These are phyloP conservation scores for Hoplodrina blanda DNA, from an alignment of 2,888 invertebrate genomes.

Conservation along the genomic window DNA sequence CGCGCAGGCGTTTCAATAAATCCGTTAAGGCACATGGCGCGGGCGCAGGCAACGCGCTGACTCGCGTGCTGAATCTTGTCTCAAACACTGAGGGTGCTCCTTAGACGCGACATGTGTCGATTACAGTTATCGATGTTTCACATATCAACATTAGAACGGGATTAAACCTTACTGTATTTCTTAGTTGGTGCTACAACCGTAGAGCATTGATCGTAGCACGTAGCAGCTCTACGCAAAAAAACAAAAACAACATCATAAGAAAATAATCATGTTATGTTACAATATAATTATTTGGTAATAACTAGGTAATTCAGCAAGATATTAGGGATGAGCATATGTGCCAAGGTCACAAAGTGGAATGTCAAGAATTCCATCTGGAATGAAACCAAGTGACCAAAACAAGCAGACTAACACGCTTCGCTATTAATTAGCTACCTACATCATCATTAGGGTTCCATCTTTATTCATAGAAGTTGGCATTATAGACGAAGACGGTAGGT, in stretches of 20 bases:
- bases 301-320: not conserved
- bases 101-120: slow-evolving; percentile 62
- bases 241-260: not conserved
- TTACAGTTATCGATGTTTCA: slow-evolving; percentile 65
- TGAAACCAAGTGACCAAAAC: slow-evolving; percentile 12
- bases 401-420: not conserved
- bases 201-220: slow-evolving; percentile 1
- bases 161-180: not conserved
- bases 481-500: not conserved
- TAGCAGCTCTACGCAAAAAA: slow-evolving; percentile 9
- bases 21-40: slow-evolving; percentile 89
- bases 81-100: slow-evolving; percentile 79
- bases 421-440: slow-evolving; percentile 30
- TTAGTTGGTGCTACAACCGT: slow-evolving; percentile 1
- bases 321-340: not conserved
- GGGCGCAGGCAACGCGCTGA: slow-evolving; percentile 67
- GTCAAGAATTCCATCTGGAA: slow-evolving; percentile 25
- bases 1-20: slow-evolving; percentile 85
- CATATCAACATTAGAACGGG: slow-evolving; percentile 3
- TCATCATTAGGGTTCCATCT: slow-evolving; percentile 28
- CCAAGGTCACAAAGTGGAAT: slow-evolving; percentile 35
- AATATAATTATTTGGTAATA: not conserved
- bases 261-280: not conserved
- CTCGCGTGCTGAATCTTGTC: slow-evolving; percentile 84
- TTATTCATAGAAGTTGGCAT: not conserved